phyloP scores from a whole-genome alignment of 2,113 vertebrate species.

The Poecile atricapillus region DNA sequence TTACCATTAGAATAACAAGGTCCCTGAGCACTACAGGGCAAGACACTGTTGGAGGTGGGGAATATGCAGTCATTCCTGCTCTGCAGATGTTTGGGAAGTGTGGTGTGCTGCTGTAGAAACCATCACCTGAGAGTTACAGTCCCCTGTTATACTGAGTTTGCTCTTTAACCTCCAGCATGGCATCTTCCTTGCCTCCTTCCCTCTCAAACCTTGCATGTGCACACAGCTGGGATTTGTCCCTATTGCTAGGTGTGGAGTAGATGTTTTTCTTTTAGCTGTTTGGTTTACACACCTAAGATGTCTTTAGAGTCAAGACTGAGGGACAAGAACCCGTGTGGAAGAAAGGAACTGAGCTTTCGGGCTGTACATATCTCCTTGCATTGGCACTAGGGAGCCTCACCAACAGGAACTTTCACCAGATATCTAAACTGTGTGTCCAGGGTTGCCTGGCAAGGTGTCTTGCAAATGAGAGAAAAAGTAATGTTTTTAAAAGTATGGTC shows the following conservation, averaged over 20 bases:
- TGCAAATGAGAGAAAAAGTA: neutral
- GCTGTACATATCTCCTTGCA: neutral
- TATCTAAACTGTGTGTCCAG: neutral
- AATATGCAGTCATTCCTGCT: neutral
- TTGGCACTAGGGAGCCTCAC: neutral
- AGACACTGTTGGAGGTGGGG: neutral
- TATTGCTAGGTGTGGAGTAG: neutral
- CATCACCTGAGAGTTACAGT: neutral
- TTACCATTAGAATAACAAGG: neutral
- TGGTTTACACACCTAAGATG: neutral
- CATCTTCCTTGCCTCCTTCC: neutral
- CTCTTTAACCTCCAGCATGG: neutral
- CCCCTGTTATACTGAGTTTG: neutral
- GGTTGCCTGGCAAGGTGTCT: neutral
- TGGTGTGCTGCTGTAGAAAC: neutral
- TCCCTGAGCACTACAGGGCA: neutral
- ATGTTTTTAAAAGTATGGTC: neutral
- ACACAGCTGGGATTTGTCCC: neutral
- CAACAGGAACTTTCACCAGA: neutral
- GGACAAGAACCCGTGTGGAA: neutral
- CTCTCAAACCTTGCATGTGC: neutral
- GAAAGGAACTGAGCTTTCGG: neutral
- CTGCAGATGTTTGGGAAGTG: neutral
- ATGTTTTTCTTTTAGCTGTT: neutral
- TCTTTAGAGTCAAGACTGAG: neutral